Conservation (phyloP, 2,797 vertebrate genomes). For the Fundulus diaphanus region DNA sequence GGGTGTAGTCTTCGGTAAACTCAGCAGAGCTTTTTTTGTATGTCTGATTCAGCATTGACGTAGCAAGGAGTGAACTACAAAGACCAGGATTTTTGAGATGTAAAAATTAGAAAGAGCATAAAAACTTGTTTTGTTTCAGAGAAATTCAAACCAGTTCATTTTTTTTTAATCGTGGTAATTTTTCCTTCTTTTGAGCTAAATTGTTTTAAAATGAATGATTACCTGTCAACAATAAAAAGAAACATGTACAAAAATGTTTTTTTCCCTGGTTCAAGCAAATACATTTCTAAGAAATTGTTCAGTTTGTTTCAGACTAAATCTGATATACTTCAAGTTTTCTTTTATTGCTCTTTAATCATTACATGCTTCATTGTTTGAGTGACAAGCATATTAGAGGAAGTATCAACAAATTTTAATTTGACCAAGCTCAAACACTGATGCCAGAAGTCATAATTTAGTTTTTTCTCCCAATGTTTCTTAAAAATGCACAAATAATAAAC, state of each 20-base stretch:
- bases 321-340: neutral
- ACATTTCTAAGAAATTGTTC: neutral
- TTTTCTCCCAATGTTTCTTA: neutral
- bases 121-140: too few species aligned
- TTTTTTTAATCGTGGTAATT: neutral
- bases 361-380: neutral
- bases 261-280: neutral
- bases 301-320: neutral
- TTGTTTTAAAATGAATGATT: neutral
- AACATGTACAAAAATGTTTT: too few species aligned
- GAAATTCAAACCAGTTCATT: neutral
- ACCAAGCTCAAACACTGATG: neutral
- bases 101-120: neutral
- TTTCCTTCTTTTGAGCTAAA: neutral
- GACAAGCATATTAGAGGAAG: neutral
- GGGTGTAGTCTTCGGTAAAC: conserved; percentile 13
- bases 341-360: conserved; percentile 2
- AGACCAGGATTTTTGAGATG: neutral
- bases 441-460: neutral
- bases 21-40: conserved; percentile 5
- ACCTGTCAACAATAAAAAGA: neutral
- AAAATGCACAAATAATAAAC: too few species aligned
- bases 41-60: neutral
- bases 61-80: neutral
- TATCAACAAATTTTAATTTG: neutral